A percentile compares a stretch with the other conserved stretches of the same genome.
phyloP scores from a whole-genome alignment of 2,113 vertebrate species.

The Microcebus ravelobensis region DNA sequence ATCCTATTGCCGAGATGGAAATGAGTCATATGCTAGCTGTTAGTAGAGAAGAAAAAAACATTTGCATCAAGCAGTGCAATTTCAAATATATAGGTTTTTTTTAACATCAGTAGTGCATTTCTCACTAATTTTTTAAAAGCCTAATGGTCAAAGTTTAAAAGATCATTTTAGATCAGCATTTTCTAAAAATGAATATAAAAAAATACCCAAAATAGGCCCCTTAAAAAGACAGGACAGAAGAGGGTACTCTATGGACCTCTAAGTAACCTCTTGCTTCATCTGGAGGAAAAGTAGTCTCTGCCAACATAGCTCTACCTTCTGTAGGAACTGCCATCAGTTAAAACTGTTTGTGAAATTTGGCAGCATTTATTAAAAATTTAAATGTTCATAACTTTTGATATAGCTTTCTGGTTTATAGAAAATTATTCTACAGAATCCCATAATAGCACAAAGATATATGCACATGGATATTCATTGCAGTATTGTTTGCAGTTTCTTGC shows the following conservation, averaged over 20 bases:
- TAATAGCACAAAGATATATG: constrained; percentile 19
- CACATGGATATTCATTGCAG: not conserved
- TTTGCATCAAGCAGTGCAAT: constrained; percentile 11
- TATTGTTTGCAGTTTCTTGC: not conserved
- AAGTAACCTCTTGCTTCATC: not conserved
- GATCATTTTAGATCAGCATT: constrained; percentile 32
- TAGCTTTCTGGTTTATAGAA: constrained; percentile 26
- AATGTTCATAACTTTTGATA: constrained; percentile 16
- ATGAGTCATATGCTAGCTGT: constrained; percentile 31
- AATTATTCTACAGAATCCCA: not conserved
- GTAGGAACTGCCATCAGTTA: constrained; percentile 1
- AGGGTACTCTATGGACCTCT: not conserved
- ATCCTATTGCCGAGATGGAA: constrained; percentile 22
- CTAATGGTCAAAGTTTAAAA: constrained; percentile 12
- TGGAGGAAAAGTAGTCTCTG: not conserved
- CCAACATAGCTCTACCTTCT: not conserved
- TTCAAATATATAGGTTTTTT: not conserved
- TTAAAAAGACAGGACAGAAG: constrained; percentile 16
- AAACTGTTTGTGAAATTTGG: constrained; percentile 28
- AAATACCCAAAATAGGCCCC: not conserved
- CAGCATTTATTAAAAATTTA: not conserved
- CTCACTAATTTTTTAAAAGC: not conserved
- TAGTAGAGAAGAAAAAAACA: not conserved
- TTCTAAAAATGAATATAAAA: constrained; percentile 23
- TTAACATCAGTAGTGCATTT: not conserved